A percentile compares a stretch with the other conserved stretches of the same genome.
Conservation (phyloP, 2,888 invertebrate species). For the Orchesella flavescens region DNA sequence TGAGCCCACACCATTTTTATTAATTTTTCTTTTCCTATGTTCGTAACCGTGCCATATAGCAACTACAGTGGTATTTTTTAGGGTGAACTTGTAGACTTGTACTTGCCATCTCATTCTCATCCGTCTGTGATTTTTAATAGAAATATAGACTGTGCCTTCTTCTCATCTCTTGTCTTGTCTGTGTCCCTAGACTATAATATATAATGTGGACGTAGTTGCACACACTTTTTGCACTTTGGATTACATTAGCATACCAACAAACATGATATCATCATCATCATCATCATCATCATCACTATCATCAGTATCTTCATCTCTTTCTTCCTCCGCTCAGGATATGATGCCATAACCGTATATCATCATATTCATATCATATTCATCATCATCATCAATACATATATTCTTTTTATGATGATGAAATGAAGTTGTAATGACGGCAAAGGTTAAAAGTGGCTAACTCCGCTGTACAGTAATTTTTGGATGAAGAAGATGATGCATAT, state of each 20-base stretch:
- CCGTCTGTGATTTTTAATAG: no score
- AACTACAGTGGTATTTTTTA: neutral
- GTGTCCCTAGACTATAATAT: neutral
- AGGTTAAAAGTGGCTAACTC: no score
- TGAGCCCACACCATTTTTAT: slow-evolving; percentile 28
- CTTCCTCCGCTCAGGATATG: no score
- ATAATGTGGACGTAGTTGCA: neutral
- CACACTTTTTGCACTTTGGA: slow-evolving; percentile 25
- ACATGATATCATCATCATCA: slow-evolving; percentile 22
- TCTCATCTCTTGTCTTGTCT: neutral
- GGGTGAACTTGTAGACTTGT: no score
- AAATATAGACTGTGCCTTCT: no score
- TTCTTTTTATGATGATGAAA: no score
- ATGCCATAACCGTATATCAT: neutral
- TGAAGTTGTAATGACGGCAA: no score
- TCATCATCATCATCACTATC: neutral
- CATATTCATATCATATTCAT: no score
- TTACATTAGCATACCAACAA: slow-evolving; percentile 31
- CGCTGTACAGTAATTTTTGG: no score
- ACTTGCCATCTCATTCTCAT: no score
- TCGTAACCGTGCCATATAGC: neutral
- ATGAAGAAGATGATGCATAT: no score
- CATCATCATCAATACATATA: neutral
- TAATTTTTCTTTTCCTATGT: neutral
- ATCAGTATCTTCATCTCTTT: no score